phyloP scores from a whole-genome alignment of 2,797 vertebrate genomes.

The Falco concolor region DNA sequence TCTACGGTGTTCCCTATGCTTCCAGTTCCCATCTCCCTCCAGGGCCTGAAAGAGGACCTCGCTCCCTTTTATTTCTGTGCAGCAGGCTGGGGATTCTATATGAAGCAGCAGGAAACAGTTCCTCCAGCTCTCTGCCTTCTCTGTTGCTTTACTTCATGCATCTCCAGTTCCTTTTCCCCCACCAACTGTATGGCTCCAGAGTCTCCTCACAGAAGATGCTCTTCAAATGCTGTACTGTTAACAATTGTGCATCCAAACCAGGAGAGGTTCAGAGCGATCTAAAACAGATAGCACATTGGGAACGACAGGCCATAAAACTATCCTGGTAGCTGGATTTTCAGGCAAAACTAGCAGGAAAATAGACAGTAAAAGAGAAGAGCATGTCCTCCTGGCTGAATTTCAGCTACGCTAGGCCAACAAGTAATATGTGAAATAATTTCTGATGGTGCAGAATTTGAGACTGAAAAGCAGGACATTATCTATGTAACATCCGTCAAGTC shows the following conservation, averaged over 20 bases:
- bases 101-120: neutral
- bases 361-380: neutral
- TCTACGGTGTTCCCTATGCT: neutral
- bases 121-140: neutral
- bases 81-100: neutral
- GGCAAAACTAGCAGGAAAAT: neutral
- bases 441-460: neutral
- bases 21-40: neutral
- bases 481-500: neutral
- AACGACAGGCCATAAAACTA: neutral
- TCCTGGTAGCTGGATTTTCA: neutral
- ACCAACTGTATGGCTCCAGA: neutral
- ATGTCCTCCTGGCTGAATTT: neutral
- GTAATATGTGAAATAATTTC: neutral
- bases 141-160: neutral
- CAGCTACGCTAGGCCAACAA: neutral
- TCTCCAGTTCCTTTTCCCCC: neutral
- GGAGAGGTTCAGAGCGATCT: neutral
- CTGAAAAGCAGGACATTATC: neutral
- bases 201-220: neutral
- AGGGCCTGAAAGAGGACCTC: neutral
- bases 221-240: neutral
- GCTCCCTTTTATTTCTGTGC: neutral
- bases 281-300: accelerated
- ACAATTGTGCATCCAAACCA: neutral